Conservation (phyloP, 2,797 vertebrate genomes). For the Centroberyx gerrardi region DNA sequence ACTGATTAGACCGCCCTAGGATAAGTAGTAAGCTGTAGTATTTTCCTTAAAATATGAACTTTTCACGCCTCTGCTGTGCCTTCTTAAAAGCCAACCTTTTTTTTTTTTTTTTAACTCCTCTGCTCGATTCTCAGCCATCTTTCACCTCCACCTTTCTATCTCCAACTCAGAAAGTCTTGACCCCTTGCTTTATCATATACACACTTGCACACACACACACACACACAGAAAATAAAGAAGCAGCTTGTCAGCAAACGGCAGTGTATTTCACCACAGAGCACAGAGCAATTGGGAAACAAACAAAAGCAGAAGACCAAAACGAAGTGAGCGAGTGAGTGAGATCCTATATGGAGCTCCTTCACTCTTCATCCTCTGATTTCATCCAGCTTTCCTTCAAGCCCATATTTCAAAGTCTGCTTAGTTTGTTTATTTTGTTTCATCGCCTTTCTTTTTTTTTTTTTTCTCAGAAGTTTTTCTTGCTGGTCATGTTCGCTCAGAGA, state of each 20-base stretch:
- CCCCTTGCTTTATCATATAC: constrained; percentile 50
- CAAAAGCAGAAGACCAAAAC: constrained; percentile 34
- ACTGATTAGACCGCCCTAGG: constrained; percentile 29
- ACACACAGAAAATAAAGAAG: constrained; percentile 68
- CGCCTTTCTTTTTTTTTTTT: constrained; percentile 18
- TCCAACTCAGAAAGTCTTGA: constrained; percentile 41
- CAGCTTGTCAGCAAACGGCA: constrained; percentile 73
- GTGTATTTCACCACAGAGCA: constrained; percentile 79
- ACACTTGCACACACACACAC: constrained; percentile 42
- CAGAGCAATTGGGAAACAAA: constrained; percentile 66
- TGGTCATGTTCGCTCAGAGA: constrained; percentile 55
- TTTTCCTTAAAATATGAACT: not conserved
- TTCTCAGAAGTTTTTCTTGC: constrained; percentile 44
- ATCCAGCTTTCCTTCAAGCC: constrained; percentile 40
- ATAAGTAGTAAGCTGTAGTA: constrained; percentile 32
- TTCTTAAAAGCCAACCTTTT: constrained; percentile 5
- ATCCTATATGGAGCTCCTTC: constrained; percentile 31
- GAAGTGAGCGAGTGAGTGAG: not conserved
- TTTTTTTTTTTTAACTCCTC: not conserved
- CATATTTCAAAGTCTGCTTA: constrained; percentile 32
- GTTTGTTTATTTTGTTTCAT: constrained; percentile 62
- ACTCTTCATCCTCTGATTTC: constrained; percentile 42
- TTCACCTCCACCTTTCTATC: constrained; percentile 13
- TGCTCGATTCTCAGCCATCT: constrained; percentile 36
- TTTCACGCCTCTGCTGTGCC: not conserved